Evolutionary conservation across 2,113 vertebrate genomes (phyloP).

Genomic region (Mustelus asterias): DNA sequence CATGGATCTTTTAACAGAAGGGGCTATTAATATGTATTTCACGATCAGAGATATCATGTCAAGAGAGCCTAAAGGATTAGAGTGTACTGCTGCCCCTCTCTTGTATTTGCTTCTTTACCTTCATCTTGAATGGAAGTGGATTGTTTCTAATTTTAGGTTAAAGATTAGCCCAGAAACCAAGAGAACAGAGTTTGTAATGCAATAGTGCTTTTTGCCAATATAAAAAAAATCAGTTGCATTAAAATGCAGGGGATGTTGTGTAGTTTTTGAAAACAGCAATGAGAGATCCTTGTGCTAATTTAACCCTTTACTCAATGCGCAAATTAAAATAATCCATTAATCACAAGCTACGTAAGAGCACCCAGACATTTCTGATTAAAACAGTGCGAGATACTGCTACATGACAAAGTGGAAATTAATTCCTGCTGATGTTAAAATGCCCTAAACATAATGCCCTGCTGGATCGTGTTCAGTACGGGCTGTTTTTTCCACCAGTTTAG

Average conservation of each 20-base stretch:
- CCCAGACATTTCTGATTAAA: background rate
- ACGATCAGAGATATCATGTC: slow-evolving; percentile 12
- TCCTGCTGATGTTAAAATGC: background rate
- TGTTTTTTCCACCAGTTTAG: too few relatives aligned
- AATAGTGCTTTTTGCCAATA: background rate
- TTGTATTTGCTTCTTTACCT: background rate
- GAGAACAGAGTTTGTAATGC: background rate
- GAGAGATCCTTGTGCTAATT: background rate
- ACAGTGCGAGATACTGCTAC: background rate
- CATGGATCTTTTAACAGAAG: slow-evolving; percentile 18
- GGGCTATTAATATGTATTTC: slow-evolving; percentile 9
- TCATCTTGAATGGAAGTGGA: slow-evolving; percentile 7
- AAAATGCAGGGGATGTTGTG: background rate
- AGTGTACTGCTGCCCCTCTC: background rate
- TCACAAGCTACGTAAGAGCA: background rate
- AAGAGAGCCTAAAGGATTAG: slow-evolving; percentile 1
- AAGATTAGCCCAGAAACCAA: slow-evolving; percentile 10
- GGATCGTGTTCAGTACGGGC: background rate
- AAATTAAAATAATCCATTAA: background rate
- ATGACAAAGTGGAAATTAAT: background rate
- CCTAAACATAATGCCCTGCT: background rate
- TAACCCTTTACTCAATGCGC: background rate
- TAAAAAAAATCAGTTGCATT: background rate
- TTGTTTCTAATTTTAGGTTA: background rate
- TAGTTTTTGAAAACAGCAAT: background rate